phyloP scores from a whole-genome alignment of 1,140 invertebrate species.

The Lycorma delicatula region DNA sequence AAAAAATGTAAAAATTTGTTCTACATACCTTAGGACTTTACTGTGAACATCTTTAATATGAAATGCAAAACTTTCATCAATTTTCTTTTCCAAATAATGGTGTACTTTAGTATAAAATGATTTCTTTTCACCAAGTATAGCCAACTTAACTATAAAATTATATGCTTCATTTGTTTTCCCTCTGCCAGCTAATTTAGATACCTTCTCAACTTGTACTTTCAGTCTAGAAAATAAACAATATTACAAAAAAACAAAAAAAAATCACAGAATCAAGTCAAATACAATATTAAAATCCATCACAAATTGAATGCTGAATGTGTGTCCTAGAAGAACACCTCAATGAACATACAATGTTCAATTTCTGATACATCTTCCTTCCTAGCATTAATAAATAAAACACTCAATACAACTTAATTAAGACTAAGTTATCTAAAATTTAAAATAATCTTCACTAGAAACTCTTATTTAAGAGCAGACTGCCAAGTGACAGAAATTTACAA shows the following conservation, averaged over 20 bases:
- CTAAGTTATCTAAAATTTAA: no score
- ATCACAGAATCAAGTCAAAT: no score
- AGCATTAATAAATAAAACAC: no score
- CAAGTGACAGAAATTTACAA: no score
- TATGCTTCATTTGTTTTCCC: slow-evolving; percentile 22
- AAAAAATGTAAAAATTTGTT: neutral
- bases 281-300: no score
- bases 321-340: no score
- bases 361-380: no score
- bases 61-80: slow-evolving; percentile 27
- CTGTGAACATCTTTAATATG: slow-evolving; percentile 20
- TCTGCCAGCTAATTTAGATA: slow-evolving; percentile 27
- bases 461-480: no score
- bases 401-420: no score
- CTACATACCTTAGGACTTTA: slow-evolving; percentile 24
- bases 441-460: no score
- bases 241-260: neutral
- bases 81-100: slow-evolving; percentile 15
- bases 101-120: slow-evolving; percentile 20
- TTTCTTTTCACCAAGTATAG: slow-evolving; percentile 22
- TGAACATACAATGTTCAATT: no score
- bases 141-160: slow-evolving; percentile 24
- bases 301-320: no score
- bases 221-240: slow-evolving; percentile 21
- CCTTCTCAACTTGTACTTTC: slow-evolving; percentile 20